A percentile compares a stretch with the other conserved stretches of the same genome.
These are phyloP conservation scores for Ricordea florida DNA, from an alignment of 92 coral and sea anemone genomes.

Conservation along the genomic window DNA sequence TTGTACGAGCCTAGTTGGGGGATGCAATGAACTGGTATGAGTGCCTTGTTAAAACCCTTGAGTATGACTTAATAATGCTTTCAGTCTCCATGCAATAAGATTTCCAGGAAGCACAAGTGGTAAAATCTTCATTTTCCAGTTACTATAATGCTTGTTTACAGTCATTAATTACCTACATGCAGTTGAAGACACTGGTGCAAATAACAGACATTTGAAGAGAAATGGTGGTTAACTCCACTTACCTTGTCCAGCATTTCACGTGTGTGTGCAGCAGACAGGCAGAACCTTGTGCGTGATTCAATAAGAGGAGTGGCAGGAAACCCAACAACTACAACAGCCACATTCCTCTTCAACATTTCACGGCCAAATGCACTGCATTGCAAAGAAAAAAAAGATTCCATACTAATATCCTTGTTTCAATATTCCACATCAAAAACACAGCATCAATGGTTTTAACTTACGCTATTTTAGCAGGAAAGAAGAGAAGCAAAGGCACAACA, in stretches of 20 bases:
- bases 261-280: constrained; percentile 95
- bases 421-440: not conserved
- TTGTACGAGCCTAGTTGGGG: too few species aligned
- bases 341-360: constrained; percentile 84
- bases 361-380: constrained; percentile 87
- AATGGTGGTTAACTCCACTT: too few species aligned
- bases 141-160: too few species aligned
- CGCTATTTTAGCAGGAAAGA: constrained; percentile 94
- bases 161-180: too few species aligned
- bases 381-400: not conserved
- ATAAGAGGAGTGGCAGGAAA: constrained; percentile 95
- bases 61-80: too few species aligned
- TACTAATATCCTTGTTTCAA: not conserved
- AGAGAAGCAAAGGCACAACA: constrained; percentile 87
- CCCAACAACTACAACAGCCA: constrained; percentile 93
- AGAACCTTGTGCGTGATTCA: constrained; percentile 95
- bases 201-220: too few species aligned
- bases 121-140: too few species aligned
- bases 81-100: too few species aligned
- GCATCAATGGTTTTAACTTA: constrained; percentile 30
- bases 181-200: too few species aligned
- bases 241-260: constrained; percentile 87
- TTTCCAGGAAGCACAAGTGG: too few species aligned
- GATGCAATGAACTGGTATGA: too few species aligned
- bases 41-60: too few species aligned